Conservation (phyloP, 2,888 invertebrate genomes). For the Gymnosoma rotundatum region DNA sequence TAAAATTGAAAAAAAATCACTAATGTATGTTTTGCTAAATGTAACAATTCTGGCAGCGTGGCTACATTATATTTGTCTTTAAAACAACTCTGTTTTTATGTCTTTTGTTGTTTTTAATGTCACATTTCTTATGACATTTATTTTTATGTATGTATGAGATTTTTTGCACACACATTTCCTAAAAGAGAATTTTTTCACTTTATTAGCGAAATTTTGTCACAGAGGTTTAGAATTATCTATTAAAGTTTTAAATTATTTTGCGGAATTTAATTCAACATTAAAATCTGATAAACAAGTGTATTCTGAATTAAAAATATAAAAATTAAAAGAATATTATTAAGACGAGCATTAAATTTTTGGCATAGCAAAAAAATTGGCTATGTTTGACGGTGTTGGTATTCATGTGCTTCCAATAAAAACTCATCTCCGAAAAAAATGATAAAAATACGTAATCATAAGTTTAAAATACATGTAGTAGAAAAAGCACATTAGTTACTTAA, state of each 20-base stretch:
- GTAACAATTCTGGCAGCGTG: too few species aligned
- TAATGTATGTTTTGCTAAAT: too few species aligned
- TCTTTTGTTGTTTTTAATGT: conserved; percentile 10
- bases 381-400: conserved; percentile 45
- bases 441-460: conserved; percentile 62
- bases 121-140: conserved; percentile 38
- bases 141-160: conserved; percentile 21
- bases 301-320: conserved; percentile 6
- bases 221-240: conserved; percentile 51
- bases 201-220: conserved; percentile 42
- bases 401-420: conserved; percentile 57
- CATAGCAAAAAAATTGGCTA: conserved; percentile 22
- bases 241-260: conserved; percentile 32
- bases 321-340: neutral
- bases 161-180: conserved; percentile 26
- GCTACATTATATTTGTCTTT: neutral
- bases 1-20: too few species aligned
- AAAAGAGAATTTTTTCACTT: conserved; percentile 41
- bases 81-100: conserved; percentile 36
- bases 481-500: neutral
- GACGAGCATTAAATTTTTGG: neutral
- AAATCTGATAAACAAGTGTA: conserved; percentile 28
- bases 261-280: conserved; percentile 20
- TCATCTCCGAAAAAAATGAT: conserved; percentile 29
- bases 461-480: conserved; percentile 13